Evolutionary conservation across 2,113 vertebrate genomes (phyloP), one percentile per base, ranked within the genome.

Genomic region (Oncorhynchus masou): DNA sequence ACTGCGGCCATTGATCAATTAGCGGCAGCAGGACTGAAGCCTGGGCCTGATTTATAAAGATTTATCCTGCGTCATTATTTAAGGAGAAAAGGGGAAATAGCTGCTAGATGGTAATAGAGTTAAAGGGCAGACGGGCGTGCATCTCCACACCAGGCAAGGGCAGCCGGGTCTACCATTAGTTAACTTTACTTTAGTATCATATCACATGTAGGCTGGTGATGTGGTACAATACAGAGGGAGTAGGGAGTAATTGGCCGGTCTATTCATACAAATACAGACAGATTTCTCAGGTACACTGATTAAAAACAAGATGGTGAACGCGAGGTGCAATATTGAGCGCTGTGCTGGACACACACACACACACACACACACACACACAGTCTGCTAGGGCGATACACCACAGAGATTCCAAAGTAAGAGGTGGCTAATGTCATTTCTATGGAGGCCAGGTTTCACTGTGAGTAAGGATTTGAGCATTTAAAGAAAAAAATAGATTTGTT

Each of bases 31-130:
- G 79, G 85, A 86, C 81, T 86, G 81, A 85, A 88, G 79, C 81
- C 83, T 74, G 69, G 76, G 73, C 78, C 86, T 88, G 86, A 88
- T 86, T 89, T 88, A 88, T 86, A 89, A 89, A 86, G 86, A 88
- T 88, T 86, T 88, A 88, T 84, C 83, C 76, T 84, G 87, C 85
- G 84, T 88, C 88, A 88, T 88, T 89, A 89, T 86, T 88, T 86
- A 89, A 88, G 78, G 82, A 89, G 77, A 82, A 87, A 82, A 81
- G 74, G 80, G 80, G 83, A 86, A 88, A 86, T 86, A 79, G 83
- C 78, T 54, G 84, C 83, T 86, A 85, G 87, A 85, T 86, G 80
- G 85, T 86, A 89, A 88, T 88, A 88, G 80, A 89, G 80, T 81
- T 81, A 78, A 54, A 72, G 60, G 70, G 70, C 81, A 78, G 80